These are phyloP conservation scores for Nephila pilipes DNA, from an alignment of 1,140 invertebrate genomes.

Conservation along the genomic window DNA sequence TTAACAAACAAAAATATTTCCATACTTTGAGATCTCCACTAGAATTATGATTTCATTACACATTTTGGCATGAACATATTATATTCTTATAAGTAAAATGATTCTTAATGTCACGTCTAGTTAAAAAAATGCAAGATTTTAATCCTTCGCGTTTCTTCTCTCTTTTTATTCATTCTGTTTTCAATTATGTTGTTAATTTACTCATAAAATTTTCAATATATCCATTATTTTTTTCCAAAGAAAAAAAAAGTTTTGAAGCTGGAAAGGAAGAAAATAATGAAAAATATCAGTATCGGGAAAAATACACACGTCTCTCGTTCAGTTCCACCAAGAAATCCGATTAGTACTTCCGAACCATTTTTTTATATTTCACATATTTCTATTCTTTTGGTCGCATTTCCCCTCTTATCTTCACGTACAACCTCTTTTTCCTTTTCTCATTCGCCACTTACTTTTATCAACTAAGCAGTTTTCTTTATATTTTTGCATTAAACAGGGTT, in stretches of 20 bases:
- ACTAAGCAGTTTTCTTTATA: constrained; percentile 62
- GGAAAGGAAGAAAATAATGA: constrained; percentile 4
- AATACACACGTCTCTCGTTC: constrained; percentile 52
- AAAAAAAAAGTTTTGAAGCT: constrained; percentile 13
- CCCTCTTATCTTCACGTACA: constrained; percentile 28
- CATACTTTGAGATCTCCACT: no score
- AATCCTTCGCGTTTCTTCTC: no score
- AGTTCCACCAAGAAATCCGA: constrained; percentile 68
- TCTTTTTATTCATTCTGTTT: not conserved
- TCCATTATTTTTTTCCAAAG: constrained; percentile 57
- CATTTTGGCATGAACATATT: no score
- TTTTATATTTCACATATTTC: not conserved
- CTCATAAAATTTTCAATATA: constrained; percentile 26
- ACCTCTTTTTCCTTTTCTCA: constrained; percentile 8
- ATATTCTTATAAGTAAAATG: no score
- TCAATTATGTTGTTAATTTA: constrained; percentile 53
- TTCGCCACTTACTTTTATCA: constrained; percentile 49
- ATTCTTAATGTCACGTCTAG: no score
- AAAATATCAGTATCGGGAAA: constrained; percentile 53
- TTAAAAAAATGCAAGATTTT: no score
- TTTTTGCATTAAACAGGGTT: constrained; percentile 56
- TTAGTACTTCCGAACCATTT: constrained; percentile 34
- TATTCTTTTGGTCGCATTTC: constrained; percentile 13
- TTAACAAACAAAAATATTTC: no score
- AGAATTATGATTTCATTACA: no score